These are phyloP conservation scores for Epinotia demarniana DNA, from an alignment of 2,888 invertebrate genomes.

Conservation along the genomic window DNA sequence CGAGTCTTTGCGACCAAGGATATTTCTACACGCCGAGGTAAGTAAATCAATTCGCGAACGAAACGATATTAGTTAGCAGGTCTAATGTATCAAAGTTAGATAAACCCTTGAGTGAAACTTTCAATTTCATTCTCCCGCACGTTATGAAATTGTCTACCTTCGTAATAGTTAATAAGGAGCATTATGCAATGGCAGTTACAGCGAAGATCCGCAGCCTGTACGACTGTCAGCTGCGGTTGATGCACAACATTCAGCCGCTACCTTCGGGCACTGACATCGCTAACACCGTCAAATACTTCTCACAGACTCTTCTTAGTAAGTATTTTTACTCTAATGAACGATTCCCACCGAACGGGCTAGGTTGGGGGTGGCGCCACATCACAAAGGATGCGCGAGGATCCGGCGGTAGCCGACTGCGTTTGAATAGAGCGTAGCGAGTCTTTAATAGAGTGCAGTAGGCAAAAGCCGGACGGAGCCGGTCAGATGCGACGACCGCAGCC, in stretches of 20 bases:
- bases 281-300: constrained; percentile 98
- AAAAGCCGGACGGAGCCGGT: no score
- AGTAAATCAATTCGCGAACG: no score
- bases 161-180: constrained; percentile 6
- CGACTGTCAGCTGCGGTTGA: constrained; percentile 96
- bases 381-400: no score
- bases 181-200: constrained; percentile 88
- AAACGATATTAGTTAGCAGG: neutral
- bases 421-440: no score
- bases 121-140: neutral
- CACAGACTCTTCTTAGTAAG: constrained; percentile 97
- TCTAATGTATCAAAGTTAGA: neutral
- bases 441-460: no score
- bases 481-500: no score
- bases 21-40: no score
- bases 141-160: neutral
- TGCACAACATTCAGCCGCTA: constrained; percentile 95
- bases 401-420: no score
- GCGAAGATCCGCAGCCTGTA: constrained; percentile 98
- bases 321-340: constrained; percentile 49
- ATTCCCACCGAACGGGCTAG: no score
- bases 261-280: constrained; percentile 98
- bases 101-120: neutral
- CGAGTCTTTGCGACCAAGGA: no score
- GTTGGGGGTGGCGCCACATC: no score